These are phyloP conservation scores for Coryphaenoides rupestris DNA, from an alignment of 2,113 vertebrate species.

Conservation along the genomic window DNA sequence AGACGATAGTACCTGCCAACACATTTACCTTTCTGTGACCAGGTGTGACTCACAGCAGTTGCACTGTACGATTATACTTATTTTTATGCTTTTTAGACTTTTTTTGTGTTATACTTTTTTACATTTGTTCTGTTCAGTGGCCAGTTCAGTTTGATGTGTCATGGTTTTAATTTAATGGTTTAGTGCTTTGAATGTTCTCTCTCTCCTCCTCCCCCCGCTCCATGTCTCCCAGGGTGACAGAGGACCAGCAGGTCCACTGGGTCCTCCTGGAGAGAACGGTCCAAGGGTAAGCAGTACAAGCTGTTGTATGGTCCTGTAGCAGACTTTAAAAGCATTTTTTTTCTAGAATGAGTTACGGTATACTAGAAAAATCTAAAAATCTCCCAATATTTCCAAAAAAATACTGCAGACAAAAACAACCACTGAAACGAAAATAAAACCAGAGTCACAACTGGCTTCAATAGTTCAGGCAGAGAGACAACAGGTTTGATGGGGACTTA, in stretches of 20 bases:
- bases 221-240: slow-evolving; percentile 84
- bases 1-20: slow-evolving; percentile 23
- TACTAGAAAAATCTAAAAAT: background rate
- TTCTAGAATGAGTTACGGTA: background rate
- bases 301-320: slow-evolving; percentile 6
- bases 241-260: slow-evolving; percentile 86
- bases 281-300: slow-evolving; percentile 75
- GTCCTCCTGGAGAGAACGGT: slow-evolving; percentile 88
- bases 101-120: slow-evolving; percentile 13
- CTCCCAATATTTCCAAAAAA: background rate
- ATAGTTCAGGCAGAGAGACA: slow-evolving; percentile 16
- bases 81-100: too few species aligned
- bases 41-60: too few species aligned
- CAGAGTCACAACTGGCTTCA: slow-evolving; percentile 2
- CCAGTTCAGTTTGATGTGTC: slow-evolving; percentile 10
- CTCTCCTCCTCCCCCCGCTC: slow-evolving; percentile 11
- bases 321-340: slow-evolving; percentile 13
- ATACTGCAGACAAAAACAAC: background rate
- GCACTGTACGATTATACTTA: too few species aligned
- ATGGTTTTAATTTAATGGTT: slow-evolving; percentile 30
- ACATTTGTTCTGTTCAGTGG: background rate
- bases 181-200: slow-evolving; percentile 27
- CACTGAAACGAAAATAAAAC: background rate
- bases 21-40: background rate
- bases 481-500: background rate